Conservation (phyloP, 2,888 invertebrate genomes). For the Patella pellucida region DNA sequence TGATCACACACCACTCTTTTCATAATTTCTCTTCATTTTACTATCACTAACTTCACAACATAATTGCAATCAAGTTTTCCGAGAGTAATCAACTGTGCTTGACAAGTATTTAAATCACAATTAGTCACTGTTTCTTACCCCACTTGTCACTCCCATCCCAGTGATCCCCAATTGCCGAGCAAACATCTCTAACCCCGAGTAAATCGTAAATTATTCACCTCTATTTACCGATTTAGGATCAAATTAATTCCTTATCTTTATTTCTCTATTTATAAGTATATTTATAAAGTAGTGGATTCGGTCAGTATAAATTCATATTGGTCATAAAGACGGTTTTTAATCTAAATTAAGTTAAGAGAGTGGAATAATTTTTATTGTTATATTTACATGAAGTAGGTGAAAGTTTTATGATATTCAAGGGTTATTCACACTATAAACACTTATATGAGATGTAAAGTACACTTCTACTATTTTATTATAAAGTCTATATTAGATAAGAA, state of each 20-base stretch:
- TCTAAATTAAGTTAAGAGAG: no score
- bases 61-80: neutral
- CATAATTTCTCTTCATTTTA: constrained; percentile 5
- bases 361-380: no score
- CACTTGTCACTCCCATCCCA: neutral
- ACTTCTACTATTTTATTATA: no score
- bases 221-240: neutral
- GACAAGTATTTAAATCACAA: constrained; percentile 18
- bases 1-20: neutral
- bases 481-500: no score
- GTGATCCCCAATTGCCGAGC: neutral
- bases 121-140: constrained; percentile 21
- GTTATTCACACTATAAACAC: no score
- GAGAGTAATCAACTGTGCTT: constrained; percentile 10
- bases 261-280: no score
- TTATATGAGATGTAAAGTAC: no score
- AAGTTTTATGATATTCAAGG: no score
- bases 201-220: constrained; percentile 5
- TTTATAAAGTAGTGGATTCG: no score
- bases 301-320: no score
- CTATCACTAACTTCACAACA: constrained; percentile 5
- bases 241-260: neutral
- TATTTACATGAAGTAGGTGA: no score
- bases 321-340: no score
- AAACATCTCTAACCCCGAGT: neutral